These are phyloP conservation scores for Anagrus nilaparvatae DNA, from an alignment of 1,140 invertebrate species.

Conservation along the genomic window DNA sequence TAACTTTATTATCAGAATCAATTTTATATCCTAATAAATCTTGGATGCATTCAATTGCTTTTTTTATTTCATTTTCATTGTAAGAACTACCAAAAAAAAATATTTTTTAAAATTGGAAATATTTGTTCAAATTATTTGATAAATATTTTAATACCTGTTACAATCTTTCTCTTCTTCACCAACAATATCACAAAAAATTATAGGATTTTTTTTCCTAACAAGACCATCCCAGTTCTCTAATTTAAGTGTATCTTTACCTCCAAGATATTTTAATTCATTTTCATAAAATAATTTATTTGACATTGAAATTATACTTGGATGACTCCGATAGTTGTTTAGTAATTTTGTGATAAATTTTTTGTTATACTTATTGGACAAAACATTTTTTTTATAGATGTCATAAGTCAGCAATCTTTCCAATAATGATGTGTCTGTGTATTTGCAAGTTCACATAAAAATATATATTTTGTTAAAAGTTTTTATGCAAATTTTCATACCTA, in stretches of 20 bases:
- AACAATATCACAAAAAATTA: constrained; percentile 54
- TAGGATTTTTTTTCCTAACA: constrained; percentile 46
- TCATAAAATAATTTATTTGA: constrained; percentile 57
- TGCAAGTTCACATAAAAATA: no score
- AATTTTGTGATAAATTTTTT: constrained; percentile 53
- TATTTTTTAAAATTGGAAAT: no score
- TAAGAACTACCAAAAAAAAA: no score
- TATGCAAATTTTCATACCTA: constrained; percentile 22
- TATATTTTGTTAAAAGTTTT: no score
- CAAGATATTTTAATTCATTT: constrained; percentile 36
- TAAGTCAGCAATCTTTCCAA: constrained; percentile 48
- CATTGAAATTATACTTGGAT: constrained; percentile 49
- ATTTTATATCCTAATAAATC: no score
- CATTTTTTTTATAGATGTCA: constrained; percentile 40
- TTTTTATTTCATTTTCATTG: no score
- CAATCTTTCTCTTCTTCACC: constrained; percentile 34
- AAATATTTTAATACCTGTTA: constrained; percentile 15
- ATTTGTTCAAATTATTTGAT: no score
- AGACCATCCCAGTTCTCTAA: constrained; percentile 32
- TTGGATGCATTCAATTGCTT: no score
- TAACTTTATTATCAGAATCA: no score
- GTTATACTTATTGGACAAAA: constrained; percentile 45
- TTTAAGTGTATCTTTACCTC: constrained; percentile 18
- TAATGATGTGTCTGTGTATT: constrained; percentile 38
- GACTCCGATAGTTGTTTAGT: constrained; percentile 54